A percentile compares a stretch with the other conserved stretches of the same genome.
Evolutionary conservation across 2,888 invertebrate species (phyloP).

Genomic region (Luffia ferchaultella): DNA sequence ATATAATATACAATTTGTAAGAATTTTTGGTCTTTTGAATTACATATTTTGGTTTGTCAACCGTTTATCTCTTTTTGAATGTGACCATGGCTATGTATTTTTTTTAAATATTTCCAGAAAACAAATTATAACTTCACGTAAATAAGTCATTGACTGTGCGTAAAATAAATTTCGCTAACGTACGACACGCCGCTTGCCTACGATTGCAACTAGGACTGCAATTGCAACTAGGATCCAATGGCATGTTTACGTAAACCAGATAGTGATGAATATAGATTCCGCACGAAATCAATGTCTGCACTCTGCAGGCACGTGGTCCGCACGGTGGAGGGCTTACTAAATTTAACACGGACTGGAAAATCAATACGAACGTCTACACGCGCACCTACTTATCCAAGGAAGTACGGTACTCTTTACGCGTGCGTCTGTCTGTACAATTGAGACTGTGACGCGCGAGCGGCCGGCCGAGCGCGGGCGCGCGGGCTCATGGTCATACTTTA

Average conservation of each 20-base stretch:
- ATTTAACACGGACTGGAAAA: conserved; percentile 27
- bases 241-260: neutral
- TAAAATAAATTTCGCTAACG: too few relatives aligned
- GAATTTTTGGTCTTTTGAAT: too few relatives aligned
- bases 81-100: too few relatives aligned
- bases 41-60: too few relatives aligned
- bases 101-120: too few relatives aligned
- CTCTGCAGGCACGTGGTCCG: neutral
- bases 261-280: neutral
- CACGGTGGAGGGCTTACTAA: conserved; percentile 18
- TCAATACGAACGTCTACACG: conserved; percentile 27
- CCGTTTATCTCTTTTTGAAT: too few relatives aligned
- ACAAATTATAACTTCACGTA: too few relatives aligned
- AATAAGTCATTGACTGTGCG: too few relatives aligned
- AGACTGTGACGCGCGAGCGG: neutral
- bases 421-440: neutral
- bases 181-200: too few relatives aligned
- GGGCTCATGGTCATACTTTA: conserved; percentile 10
- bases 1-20: too few relatives aligned
- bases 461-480: conserved; percentile 2
- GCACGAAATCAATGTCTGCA: neutral
- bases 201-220: too few relatives aligned
- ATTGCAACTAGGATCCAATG: too few relatives aligned
- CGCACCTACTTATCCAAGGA: conserved; percentile 6
- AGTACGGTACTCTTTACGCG: conserved; percentile 18